Base-by-base conservation (phyloP, 2,113 vertebrate species). In the Brachyhypopomus occidentalis region DNA sequence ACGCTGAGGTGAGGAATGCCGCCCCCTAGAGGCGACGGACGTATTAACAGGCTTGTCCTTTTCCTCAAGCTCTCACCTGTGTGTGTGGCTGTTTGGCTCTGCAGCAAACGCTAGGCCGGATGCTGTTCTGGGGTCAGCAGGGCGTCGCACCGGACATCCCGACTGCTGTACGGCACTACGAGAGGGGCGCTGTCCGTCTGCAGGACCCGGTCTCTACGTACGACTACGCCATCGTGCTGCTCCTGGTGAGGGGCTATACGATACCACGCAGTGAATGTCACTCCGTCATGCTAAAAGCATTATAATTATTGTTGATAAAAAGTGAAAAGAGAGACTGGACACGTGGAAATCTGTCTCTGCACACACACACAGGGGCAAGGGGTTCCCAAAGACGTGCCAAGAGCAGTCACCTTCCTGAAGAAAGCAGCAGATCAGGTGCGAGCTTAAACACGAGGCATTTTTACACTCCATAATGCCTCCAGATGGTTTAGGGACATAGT, bases 81-180 rank as follows among this genome's bases (percentile, higher is more conserved):
- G 11, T 25, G 23, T 78, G 45, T 0, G 48, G 4, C 17, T 27
- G 17, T 9, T 85, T 69, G 58, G 14, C 19, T 86, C 56, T 89
- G 16, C 79, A 95, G 94, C 92, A 92, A 89, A n/a, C 91, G 0
- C 52, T 95, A 27, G 91, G 84, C n/a, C 91, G 92, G 60, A 94
- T 95, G 93, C 90, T 95, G 66, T 95, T 92, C 87, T 95, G 94
- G 94, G 94, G 94, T 70, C 93, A 95, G 90, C 93, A 92, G 84
- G 94, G 94, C 4, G 88, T 95, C 20, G 83, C 91, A 75, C 84
- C 91, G 41, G 87, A 95, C 78, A 88, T 93, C 38, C 85, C 85
- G 63, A 88, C 87, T 5, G 94, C 94, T 34, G 91, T 88, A 36
- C 92, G 84, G 75, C 93, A 94, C 85, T 95, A 94, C 2, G 87